Evolutionary conservation across 2,888 invertebrate genomes (phyloP).

Genomic region (Latrodectus elegans): DNA sequence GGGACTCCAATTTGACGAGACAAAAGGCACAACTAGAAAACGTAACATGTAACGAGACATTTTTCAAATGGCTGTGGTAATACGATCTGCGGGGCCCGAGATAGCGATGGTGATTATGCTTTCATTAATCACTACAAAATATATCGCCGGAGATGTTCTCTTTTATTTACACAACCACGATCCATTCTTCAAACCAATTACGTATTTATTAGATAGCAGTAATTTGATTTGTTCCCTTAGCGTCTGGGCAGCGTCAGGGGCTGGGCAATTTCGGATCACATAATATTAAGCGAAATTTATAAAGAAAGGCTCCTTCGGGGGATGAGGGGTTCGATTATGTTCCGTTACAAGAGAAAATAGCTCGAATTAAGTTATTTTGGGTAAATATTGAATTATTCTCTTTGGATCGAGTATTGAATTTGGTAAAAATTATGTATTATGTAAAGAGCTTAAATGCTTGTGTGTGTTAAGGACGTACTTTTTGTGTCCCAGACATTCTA

Average conservation of each 20-base stretch:
- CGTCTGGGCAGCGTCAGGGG: constrained; percentile 33
- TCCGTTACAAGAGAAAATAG: no score
- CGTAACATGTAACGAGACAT: background rate
- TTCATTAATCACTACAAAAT: constrained; percentile 29
- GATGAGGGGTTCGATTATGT: background rate
- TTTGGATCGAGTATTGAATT: no score
- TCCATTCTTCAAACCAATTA: constrained; percentile 49
- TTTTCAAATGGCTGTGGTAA: constrained; percentile 2
- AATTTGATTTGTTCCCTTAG: constrained; percentile 35
- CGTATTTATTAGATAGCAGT: constrained; percentile 48
- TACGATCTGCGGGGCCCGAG: background rate
- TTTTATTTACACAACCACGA: constrained; percentile 37
- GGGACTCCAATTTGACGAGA: background rate
- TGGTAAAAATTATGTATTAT: no score
- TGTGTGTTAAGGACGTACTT: no score
- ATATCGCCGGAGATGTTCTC: constrained; percentile 35
- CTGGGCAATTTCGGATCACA: background rate
- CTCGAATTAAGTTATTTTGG: no score
- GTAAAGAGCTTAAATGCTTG: no score
- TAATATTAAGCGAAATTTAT: background rate
- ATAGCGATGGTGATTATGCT: background rate
- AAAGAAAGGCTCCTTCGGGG: background rate
- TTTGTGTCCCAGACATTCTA: no score
- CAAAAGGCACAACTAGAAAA: background rate
- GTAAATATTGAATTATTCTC: no score